Conservation (phyloP, 2,113 vertebrate genomes). For the Dromaius novaehollandiae region DNA sequence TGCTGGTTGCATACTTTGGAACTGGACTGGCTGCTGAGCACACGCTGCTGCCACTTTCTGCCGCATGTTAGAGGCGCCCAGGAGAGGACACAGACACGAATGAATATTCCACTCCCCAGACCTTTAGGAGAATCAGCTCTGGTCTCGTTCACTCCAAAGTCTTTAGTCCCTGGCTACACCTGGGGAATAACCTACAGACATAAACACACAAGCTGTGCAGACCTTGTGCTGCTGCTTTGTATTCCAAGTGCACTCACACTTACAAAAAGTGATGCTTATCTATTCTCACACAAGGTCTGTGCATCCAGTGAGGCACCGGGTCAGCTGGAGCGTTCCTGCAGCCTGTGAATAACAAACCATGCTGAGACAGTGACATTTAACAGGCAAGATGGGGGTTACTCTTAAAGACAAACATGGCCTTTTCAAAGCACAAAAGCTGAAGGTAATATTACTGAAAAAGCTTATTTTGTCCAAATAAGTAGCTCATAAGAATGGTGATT, state of each 20-base stretch:
- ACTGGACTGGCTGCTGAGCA: neutral
- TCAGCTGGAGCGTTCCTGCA: neutral
- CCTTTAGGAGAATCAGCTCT: neutral
- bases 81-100: neutral
- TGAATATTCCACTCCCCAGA: neutral
- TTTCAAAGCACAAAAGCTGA: neutral
- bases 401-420: neutral
- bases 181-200: neutral
- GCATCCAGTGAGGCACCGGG: neutral
- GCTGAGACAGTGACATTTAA: neutral
- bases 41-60: neutral
- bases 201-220: neutral
- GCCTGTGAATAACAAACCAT: neutral
- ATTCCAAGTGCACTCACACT: neutral
- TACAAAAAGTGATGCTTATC: neutral
- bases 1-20: neutral
- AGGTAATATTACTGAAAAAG: neutral
- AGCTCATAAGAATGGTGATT: neutral
- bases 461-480: neutral
- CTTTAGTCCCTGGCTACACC: neutral
- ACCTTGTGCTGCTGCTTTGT: neutral
- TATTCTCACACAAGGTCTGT: neutral
- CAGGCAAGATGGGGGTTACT: neutral
- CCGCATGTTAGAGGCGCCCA: neutral
- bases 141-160: neutral